Base-by-base conservation (phyloP, 1,140 invertebrate genomes). In the Oreohelix idahoensis region DNA sequence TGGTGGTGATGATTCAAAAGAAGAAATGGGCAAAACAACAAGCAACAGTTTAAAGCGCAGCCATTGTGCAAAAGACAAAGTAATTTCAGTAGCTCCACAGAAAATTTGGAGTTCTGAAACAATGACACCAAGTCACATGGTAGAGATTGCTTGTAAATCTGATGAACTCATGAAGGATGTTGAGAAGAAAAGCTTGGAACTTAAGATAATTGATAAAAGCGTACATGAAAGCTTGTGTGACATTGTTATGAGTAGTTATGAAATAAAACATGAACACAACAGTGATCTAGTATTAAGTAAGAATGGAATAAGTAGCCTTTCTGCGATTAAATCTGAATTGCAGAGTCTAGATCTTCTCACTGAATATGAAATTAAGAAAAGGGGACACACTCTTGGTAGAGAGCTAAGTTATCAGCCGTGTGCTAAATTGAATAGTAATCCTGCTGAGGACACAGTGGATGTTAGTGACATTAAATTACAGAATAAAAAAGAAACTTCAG, bases 11-110 rank as follows among this genome's bases (percentile, higher is more conserved):
- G 49, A 77, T 32, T n/a, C 26, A 32, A 17, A 77, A 29, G 1
- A n/a, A 32, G 49, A 77, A 77, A 77, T 77, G 45, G 49, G 75
- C 15, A 77, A 58, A 77, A 77, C 42, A 51, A 53, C 42, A 53
- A 77, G 75, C 69, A 69, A 66, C 23, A 42, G 36, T 45, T 29
- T 79, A 42, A 79, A 79, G n/a, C 58, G 4, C 4, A 38, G 2
- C 2, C 2, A 17, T 26, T 23, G 35, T 69, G 36, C n/a, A 17
- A 63, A 35, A n/a, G 58, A 69, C 5, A 8, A 0, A 20, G 29
- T 51, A 11, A 39, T 20, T 51, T n/a, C 36, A 23, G 36, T 79
- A 58, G 23, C 78, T 69, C 78, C 53, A 51, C 53, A 69, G 36
- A 79, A 79, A 36, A 15, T 69, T 2, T 79, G 78, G 78, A 69